Evolutionary conservation across 1,140 invertebrate genomes (phyloP), one percentile per base, ranked within the genome.

Genomic region (Eriosoma lanigerum): DNA sequence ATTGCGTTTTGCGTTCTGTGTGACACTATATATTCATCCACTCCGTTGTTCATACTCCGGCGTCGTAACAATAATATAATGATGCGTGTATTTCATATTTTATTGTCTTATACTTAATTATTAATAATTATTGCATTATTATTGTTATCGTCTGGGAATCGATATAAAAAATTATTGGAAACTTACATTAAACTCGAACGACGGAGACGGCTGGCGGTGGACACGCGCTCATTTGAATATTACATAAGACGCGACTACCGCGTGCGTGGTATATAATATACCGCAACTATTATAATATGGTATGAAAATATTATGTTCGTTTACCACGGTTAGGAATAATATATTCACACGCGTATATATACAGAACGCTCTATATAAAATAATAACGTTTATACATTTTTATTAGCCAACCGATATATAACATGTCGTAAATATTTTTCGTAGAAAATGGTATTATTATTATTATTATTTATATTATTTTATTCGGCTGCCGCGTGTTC

Each of bases 401-500:
- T 38, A 38, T 38, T 4, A 38, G 32, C 32, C 3, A 38, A 38
- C 3, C 32, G 32, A 38, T 38, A 38, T 38, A 38, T 38, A 38
- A 17, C 58, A 24, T 60, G 58, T 29, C 26, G 6, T 21, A 56
- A 60, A 17, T 26, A 66, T 66, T 66, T 66, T 66, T 19, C 19
- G n/a, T 19, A n/a, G 0, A 29, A 64, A 38, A 66, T n/a, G n/a
- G 38, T 44, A 66, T 29, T 29, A 19, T 38, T 38, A 38, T 38
- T 38, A 38, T 38, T 38, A 38, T 56, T 62, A n/a, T 15, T 32
- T n/a, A 1, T 17, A 68, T 4, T 68, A 24, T 46, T 32, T 60
- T 68, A 46, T 68, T 68, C 44, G n/a, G 32, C 24, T 24, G 38
- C 38, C 50, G 38, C 32, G 72, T 75, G 72, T 75, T 21, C 24